Conservation (phyloP, 1,140 invertebrate species). For the Drosophila orosa region DNA sequence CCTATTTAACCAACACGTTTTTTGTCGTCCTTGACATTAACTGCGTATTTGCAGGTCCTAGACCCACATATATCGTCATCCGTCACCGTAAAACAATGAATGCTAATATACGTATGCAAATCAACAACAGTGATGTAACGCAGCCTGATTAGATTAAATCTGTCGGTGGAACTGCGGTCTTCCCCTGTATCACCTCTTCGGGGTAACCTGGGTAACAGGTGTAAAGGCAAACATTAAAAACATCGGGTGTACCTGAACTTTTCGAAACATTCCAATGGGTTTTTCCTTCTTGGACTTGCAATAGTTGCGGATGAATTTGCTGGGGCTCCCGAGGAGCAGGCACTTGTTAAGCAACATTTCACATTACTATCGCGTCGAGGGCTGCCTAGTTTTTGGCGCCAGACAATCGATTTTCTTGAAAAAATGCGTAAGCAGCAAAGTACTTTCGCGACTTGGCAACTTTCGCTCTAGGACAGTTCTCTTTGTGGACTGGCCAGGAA, state of each 20-base stretch:
- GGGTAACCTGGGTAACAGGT: constrained; percentile 48
- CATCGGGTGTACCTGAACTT: constrained; percentile 54
- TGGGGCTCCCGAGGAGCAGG: constrained; percentile 57
- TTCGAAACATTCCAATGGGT: constrained; percentile 51
- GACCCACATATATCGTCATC: background rate
- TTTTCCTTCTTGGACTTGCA: constrained; percentile 38
- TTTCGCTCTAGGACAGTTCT: constrained; percentile 37
- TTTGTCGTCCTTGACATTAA: constrained; percentile 13
- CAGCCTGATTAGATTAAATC: constrained; percentile 65
- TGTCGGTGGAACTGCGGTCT: background rate
- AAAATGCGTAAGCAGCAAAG: constrained; percentile 1
- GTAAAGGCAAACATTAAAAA: background rate
- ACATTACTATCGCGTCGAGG: constrained; percentile 53
- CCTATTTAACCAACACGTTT: background rate
- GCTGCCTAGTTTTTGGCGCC: constrained; percentile 64
- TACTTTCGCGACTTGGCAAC: constrained; percentile 18
- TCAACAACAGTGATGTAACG: constrained; percentile 28
- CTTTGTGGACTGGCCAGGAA: constrained; percentile 7
- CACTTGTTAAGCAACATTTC: constrained; percentile 67
- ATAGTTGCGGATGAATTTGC: constrained; percentile 42
- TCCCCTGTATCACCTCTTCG: constrained; percentile 1
- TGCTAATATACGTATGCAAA: constrained; percentile 58
- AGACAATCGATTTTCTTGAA: constrained; percentile 57
- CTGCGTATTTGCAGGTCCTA: background rate
- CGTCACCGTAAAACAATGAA: constrained; percentile 59